Conservation (phyloP, 2,113 vertebrate species). For the Caranx melampygus region DNA sequence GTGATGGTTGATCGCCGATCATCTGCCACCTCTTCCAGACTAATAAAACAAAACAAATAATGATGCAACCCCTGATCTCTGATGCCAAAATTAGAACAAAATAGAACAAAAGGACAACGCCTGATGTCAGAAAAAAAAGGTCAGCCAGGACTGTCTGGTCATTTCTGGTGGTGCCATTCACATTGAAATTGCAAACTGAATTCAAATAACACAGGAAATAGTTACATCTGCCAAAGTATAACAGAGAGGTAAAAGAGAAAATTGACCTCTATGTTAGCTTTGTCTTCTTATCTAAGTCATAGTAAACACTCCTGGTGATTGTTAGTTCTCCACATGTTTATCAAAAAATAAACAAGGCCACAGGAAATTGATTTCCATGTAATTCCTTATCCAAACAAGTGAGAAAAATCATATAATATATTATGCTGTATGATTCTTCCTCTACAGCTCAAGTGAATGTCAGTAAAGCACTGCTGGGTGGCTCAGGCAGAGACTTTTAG, state of each 20-base stretch:
- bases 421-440: slow-evolving; percentile 16
- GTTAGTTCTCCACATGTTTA: slow-evolving; percentile 21
- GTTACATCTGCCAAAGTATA: not conserved
- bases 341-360: slow-evolving; percentile 17
- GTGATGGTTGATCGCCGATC: not conserved
- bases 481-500: slow-evolving; percentile 37
- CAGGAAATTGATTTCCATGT: not conserved
- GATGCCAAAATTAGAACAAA: not conserved
- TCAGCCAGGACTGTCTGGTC: not conserved
- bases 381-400: slow-evolving; percentile 4
- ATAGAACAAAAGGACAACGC: not conserved
- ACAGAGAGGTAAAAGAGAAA: too few relatives aligned
- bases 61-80: not conserved
- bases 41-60: not conserved
- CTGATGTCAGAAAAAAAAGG: not conserved
- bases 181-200: not conserved
- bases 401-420: not conserved
- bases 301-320: not conserved
- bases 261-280: not conserved
- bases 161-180: not conserved
- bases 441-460: not conserved
- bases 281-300: not conserved
- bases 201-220: slow-evolving; percentile 7
- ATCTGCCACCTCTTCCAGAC: not conserved
- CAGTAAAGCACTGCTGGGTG: slow-evolving; percentile 46